Conservation (phyloP, 2,797 vertebrate genomes). For the Craterocephalus amniculus region DNA sequence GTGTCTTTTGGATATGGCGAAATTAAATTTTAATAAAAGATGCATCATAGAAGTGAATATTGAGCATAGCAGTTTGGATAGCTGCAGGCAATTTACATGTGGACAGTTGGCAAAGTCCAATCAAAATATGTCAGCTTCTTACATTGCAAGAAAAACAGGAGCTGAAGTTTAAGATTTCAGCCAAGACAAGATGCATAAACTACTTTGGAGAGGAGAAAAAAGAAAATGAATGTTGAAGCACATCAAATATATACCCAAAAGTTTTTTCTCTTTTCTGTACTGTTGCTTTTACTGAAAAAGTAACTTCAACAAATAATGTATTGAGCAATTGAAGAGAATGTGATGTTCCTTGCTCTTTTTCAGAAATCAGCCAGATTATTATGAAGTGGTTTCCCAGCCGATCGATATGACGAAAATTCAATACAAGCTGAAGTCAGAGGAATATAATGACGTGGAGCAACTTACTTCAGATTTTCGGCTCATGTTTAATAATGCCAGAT, state of each 20-base stretch:
- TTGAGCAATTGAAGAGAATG: background rate
- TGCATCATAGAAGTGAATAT: background rate
- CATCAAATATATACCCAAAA: background rate
- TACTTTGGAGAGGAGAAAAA: no score
- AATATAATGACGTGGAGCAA: slow-evolving; percentile 93
- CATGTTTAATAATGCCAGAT: slow-evolving; percentile 97
- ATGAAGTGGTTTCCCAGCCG: slow-evolving; percentile 95
- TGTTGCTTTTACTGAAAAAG: background rate
- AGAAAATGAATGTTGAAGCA: background rate
- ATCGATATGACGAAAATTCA: slow-evolving; percentile 99
- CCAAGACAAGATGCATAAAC: background rate
- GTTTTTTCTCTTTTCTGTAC: background rate
- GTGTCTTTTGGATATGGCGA: background rate
- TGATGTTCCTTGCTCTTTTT: slow-evolving; percentile 11
- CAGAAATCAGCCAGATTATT: slow-evolving; percentile 98
- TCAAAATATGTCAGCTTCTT: background rate
- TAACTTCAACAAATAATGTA: background rate
- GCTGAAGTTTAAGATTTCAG: no score
- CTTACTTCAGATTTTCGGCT: slow-evolving; percentile 95
- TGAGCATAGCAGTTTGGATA: background rate
- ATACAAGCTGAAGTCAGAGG: slow-evolving; percentile 96
- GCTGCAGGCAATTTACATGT: background rate
- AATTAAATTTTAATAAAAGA: background rate
- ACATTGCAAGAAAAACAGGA: background rate
- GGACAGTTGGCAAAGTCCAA: background rate